Base-by-base conservation (phyloP, 2,888 invertebrate species). In the Crioceris asparagi region DNA sequence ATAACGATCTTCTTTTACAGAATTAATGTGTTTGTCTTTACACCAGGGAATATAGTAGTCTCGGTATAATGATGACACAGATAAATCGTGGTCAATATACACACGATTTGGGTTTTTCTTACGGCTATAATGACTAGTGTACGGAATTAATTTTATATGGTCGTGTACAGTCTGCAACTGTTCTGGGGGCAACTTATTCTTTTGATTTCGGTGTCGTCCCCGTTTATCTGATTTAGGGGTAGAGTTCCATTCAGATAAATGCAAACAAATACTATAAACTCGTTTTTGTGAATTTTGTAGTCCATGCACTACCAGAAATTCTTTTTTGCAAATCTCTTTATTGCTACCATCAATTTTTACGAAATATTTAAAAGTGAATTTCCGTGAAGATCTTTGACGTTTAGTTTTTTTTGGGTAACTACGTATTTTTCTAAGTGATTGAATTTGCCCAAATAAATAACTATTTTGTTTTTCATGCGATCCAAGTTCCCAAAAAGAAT, bases 1-100 rank as follows among this genome's bases (percentile, higher is more conserved):
- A 29, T 48, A 43, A 4, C 11, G 16, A 27, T 44, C 38, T 32
- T 45, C 33, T 14, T 25, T 35, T 4, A 45, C 45, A 27, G 45
- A 41, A 23, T 15, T 5, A 15, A 46, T 32, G 38, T 32, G 29
- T 29, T 32, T 18, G 21, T 38, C 37, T 40, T 36, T 35, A 26
- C 48, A 47, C 42, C 46, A 47, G 3, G 4, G 15, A 7, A 41
- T 2, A 27, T 46, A 48, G 29, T 40, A 41, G 12, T 47, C 35
- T 19, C 38, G 35, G 18, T 46, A 46, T 7, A 48, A 38, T 19
- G n/a, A 12, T 26, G 45, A 38, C 11, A 49, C 45, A 16, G 17
- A 23, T 10, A 27, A 17, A n/a, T 15, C 16, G 31, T 18, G 31
- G 12, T 4, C 15, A 6, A 27, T 5, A 15, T 14, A 27, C 12